Conservation (phyloP, 2,888 invertebrate genomes). For the Troilus luridus region DNA sequence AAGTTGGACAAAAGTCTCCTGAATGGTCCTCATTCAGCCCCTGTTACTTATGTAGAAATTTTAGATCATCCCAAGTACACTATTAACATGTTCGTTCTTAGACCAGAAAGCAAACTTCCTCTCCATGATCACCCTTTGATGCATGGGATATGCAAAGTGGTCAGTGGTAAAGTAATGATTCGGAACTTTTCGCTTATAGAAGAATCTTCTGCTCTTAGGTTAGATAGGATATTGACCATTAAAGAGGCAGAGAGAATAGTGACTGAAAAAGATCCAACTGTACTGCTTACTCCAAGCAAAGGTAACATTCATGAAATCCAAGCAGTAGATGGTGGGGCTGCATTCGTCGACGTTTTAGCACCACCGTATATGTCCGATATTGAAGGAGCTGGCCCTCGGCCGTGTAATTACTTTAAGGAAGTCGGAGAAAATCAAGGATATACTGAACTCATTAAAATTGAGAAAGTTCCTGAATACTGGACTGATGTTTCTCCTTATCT, state of each 20-base stretch:
- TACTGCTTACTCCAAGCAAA: slow-evolving; percentile 77
- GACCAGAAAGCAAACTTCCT: slow-evolving; percentile 84
- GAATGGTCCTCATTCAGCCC: slow-evolving; percentile 71
- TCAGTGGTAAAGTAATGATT: slow-evolving; percentile 78
- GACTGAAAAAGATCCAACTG: slow-evolving; percentile 70
- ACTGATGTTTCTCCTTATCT: slow-evolving; percentile 78
- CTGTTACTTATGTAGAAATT: slow-evolving; percentile 88
- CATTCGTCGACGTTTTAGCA: slow-evolving; percentile 93
- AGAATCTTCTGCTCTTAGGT: slow-evolving; percentile 65
- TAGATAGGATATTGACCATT: slow-evolving; percentile 56
- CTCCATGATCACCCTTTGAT: slow-evolving; percentile 94
- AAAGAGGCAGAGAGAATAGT: slow-evolving; percentile 66
- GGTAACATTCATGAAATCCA: slow-evolving; percentile 80
- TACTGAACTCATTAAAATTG: slow-evolving; percentile 68
- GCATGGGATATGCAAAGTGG: slow-evolving; percentile 88
- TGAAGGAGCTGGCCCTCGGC: slow-evolving; percentile 75
- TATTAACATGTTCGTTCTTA: slow-evolving; percentile 68
- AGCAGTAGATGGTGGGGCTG: slow-evolving; percentile 83
- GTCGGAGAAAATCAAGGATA: slow-evolving; percentile 50
- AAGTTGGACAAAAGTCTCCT: slow-evolving; percentile 72
- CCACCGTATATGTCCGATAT: slow-evolving; percentile 88
- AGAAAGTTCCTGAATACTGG: slow-evolving; percentile 79
- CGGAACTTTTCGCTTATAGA: slow-evolving; percentile 71
- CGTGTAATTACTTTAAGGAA: slow-evolving; percentile 77
- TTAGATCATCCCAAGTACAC: slow-evolving; percentile 78